Base-by-base conservation (phyloP, 2,888 invertebrate species). In the Spisula solida region DNA sequence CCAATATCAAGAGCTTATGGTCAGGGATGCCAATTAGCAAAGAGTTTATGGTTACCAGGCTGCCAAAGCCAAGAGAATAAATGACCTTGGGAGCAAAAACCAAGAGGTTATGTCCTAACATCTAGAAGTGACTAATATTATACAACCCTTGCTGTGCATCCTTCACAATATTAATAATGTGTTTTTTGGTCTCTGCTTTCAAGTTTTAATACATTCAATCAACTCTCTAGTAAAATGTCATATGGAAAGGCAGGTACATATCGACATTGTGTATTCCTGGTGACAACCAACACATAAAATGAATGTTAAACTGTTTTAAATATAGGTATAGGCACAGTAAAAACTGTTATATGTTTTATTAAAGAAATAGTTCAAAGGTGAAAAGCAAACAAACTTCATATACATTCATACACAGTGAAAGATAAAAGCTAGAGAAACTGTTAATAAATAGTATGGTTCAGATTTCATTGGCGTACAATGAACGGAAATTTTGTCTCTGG, bases 311-410 rank as follows among this genome's bases (percentile, higher is more conserved):
- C 31, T 31, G 75, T 75, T 75, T 31, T 18, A 14, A 16, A 18
- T 70, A 25, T 16, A 75, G 31, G 18, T 34, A 70, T n/a, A 75
- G 75, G 34, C 34, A 75, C 18, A 75, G 34, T 75, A 75, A 75
- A 75, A 75, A 25, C 31, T 75, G 1, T 10, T 75, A 75, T 34
- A 31, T 34, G 34, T 75, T 75, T 75, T 75, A 75, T 75, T 75
- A 34, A 0, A 31, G 2, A 16, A 31, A 75, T 18, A 75, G 75
- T 75, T 75, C 75, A 75, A 75, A 75, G 75, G 75, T 75, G 75
- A 31, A 31, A 16, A 75, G 34, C 16, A 14, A 75, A 75, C 75
- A 66, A 25, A 66, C 25, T n/a, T 66, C 60, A 66, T n/a, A 25
- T 60, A 25, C 10, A 25, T 25, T 66, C 25, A 66, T n/a, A 25